These are phyloP conservation scores for Hyperoplus immaculatus DNA, from an alignment of 2,797 vertebrate genomes.

Conservation along the genomic window DNA sequence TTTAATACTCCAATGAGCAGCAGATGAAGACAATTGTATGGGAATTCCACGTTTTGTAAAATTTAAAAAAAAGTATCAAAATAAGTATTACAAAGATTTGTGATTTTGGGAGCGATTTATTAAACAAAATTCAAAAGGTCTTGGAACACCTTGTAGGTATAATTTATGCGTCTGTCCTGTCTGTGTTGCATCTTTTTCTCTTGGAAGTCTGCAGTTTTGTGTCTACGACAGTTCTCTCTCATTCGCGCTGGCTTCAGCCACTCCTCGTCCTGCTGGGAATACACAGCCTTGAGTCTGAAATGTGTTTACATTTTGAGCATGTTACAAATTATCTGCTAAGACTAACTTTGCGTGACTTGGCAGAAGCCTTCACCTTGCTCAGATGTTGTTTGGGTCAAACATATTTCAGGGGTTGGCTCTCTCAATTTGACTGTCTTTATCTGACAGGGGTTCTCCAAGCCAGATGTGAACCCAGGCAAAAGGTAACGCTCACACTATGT, in stretches of 20 bases:
- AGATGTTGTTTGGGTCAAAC: slow-evolving; percentile 87
- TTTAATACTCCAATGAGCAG: slow-evolving; percentile 39
- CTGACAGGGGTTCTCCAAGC: slow-evolving; percentile 81
- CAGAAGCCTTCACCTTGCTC: slow-evolving; percentile 85
- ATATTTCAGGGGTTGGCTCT: slow-evolving; percentile 84
- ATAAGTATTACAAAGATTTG: slow-evolving; percentile 31
- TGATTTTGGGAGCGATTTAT: slow-evolving; percentile 61
- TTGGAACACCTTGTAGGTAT: slow-evolving; percentile 39
- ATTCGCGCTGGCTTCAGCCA: slow-evolving; percentile 58
- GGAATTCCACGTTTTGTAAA: slow-evolving; percentile 38
- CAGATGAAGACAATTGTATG: slow-evolving; percentile 43
- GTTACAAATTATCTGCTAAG: slow-evolving; percentile 88
- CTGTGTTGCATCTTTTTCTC: slow-evolving; percentile 42
- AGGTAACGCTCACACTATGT: slow-evolving; percentile 64
- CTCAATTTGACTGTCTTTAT: slow-evolving; percentile 82
- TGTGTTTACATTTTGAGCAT: slow-evolving; percentile 87
- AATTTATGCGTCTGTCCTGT: slow-evolving; percentile 48
- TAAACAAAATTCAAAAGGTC: slow-evolving; percentile 32
- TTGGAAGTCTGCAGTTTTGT: slow-evolving; percentile 39
- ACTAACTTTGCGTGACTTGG: slow-evolving; percentile 91
- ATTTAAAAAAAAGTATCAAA: slow-evolving; percentile 21
- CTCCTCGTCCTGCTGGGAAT: slow-evolving; percentile 69
- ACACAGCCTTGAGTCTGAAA: slow-evolving; percentile 81
- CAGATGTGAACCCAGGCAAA: slow-evolving; percentile 85
- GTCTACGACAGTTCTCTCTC: slow-evolving; percentile 62